phyloP scores from a whole-genome alignment of 2,113 vertebrate species.

The Rissa tridactyla region DNA sequence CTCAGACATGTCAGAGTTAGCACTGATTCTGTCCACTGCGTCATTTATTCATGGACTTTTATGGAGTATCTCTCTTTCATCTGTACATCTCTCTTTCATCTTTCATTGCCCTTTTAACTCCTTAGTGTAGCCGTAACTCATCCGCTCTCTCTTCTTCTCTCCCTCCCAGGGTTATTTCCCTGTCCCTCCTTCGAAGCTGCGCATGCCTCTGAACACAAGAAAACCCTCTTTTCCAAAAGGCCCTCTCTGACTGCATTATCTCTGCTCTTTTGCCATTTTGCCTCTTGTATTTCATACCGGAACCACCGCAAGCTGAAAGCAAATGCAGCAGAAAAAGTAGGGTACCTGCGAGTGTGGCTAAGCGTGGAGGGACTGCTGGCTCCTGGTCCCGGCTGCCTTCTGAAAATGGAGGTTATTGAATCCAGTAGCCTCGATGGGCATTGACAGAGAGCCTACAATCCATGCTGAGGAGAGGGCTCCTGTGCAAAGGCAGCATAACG shows the following conservation, averaged over 20 bases:
- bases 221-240: neutral
- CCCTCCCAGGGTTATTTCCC: neutral
- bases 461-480: neutral
- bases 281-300: neutral
- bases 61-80: conserved; percentile 12
- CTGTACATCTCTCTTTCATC: conserved; percentile 30
- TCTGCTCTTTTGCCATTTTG: neutral
- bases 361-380: rapidly evolving
- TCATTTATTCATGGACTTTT: conserved; percentile 49
- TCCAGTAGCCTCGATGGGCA: neutral
- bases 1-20: neutral
- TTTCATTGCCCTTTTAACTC: conserved; percentile 44
- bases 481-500: neutral
- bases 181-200: rapidly evolving
- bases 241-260: neutral
- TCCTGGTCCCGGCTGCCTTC: neutral
- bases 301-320: neutral
- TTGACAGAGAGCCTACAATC: neutral
- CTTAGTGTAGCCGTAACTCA: neutral
- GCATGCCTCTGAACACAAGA: neutral
- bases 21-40: neutral
- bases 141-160: neutral
- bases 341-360: neutral
- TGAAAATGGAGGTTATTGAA: neutral
- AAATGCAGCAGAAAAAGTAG: neutral